These are phyloP conservation scores for Acyrthosiphon pisum DNA, from an alignment of 1,140 invertebrate genomes.

Conservation along the genomic window DNA sequence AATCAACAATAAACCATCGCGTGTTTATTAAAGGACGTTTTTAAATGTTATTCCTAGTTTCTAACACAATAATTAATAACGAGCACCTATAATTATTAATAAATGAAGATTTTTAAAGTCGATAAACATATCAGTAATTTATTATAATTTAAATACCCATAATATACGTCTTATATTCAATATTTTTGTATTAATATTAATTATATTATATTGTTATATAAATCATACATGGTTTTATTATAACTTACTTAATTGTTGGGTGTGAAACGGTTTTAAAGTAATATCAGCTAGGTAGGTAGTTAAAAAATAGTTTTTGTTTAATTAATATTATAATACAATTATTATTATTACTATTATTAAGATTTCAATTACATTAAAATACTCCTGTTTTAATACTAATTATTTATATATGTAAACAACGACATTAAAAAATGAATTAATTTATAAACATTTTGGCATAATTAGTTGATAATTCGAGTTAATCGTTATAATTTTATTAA, in stretches of 20 bases:
- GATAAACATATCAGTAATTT: no score
- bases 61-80: no score
- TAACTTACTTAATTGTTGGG: neutral
- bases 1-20: neutral
- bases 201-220: neutral
- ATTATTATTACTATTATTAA: neutral
- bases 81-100: no score
- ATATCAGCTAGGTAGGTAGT: neutral
- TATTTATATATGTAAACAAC: neutral
- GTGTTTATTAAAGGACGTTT: no score
- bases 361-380: neutral
- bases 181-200: neutral
- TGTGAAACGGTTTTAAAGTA: neutral
- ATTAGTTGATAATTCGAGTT: slow-evolving; percentile 4
- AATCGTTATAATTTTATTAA: slow-evolving; percentile 11
- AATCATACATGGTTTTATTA: no score
- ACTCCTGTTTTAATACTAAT: neutral
- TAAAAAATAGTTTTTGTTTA: neutral
- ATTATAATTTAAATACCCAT: no score
- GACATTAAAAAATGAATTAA: neutral
- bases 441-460: neutral
- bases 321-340: no score
- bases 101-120: no score
- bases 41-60: no score
- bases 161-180: no score